Conservation (phyloP, 2,797 vertebrate genomes). For the Sebastolobus alascanus region DNA sequence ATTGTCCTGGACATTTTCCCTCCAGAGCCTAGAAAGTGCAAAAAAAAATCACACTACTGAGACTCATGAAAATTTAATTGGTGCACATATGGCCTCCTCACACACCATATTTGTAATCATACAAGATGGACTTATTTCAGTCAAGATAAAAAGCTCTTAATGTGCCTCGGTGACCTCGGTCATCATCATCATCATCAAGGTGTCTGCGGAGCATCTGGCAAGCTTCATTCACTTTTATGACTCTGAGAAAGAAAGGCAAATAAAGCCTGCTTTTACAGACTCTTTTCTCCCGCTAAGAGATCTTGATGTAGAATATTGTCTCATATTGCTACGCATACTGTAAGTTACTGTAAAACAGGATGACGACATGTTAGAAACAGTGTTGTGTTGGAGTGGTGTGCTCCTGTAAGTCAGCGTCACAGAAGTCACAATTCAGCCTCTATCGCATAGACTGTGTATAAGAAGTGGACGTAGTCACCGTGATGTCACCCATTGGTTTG, state of each 20-base stretch:
- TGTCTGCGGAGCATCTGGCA: slow-evolving; percentile 15
- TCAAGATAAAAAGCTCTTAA: slow-evolving; percentile 5
- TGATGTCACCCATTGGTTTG: no score
- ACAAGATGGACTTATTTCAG: slow-evolving; percentile 12
- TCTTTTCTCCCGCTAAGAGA: not conserved
- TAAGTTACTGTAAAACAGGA: not conserved
- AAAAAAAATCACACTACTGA: not conserved
- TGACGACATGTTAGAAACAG: not conserved
- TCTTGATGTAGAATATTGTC: not conserved
- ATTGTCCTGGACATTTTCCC: not conserved
- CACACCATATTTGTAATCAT: not conserved
- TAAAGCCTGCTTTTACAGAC: slow-evolving; percentile 21
- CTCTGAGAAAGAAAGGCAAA: not conserved
- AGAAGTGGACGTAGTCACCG: no score
- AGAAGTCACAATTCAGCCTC: not conserved
- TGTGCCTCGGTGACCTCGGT: slow-evolving; percentile 11
- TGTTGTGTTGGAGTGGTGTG: not conserved
- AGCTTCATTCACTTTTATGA: slow-evolving; percentile 41
- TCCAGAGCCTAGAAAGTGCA: not conserved
- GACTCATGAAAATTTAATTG: not conserved
- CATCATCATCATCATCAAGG: slow-evolving; percentile 29
- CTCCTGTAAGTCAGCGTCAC: not conserved
- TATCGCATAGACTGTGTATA: no score
- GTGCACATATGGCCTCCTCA: not conserved
- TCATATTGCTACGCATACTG: not conserved